Evolutionary conservation across 2,113 vertebrate species (phyloP), one percentile per base, ranked within the genome.

Genomic region (Nestor notabilis): DNA sequence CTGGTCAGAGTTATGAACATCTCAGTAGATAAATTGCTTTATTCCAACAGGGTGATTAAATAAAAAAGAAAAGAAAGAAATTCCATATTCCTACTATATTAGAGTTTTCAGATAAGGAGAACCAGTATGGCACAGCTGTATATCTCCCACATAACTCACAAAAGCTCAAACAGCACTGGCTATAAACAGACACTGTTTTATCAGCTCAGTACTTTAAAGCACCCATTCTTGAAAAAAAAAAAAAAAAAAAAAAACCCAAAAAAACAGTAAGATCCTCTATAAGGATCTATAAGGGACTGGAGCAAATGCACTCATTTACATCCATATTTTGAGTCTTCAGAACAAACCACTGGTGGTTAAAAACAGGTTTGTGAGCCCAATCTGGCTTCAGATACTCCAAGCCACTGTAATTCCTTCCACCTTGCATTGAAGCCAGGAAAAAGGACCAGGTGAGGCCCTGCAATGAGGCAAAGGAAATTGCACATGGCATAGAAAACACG

Each of bases 241-340:
- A n/a, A n/a, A n/a, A n/a, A n/a, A n/a, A n/a, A n/a, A n/a, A n/a
- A n/a, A n/a, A n/a, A n/a, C n/a, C n/a, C n/a, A n/a, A n/a, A n/a
- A n/a, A 23, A 20, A 24, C 27, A 47, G 20, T 5, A 65, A 37
- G 31, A 14, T 31, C 44, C 19, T 79, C 15, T 1, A 1, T 35
- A 28, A 60, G 8, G 14, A 5, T 79, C 15, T 1, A 1, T 35
- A 28, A 60, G 8, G 14, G 5, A 21, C 16, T 14, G 5, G 17
- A 61, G 29, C 14, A 56, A 50, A 27, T 33, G 41, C 24, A 10
- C 13, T 23, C 12, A 7, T 39, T 44, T 39, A 18, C 27, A 46
- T 24, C n/a, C 39, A 1, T 19, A 27, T 28, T 16, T 70, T 10
- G 9, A 35, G 13, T 31, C 55, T 81, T 81, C 50, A 58, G 43